Conservation (phyloP, 2,797 vertebrate species). For the Otolemur crassicaudatus region DNA sequence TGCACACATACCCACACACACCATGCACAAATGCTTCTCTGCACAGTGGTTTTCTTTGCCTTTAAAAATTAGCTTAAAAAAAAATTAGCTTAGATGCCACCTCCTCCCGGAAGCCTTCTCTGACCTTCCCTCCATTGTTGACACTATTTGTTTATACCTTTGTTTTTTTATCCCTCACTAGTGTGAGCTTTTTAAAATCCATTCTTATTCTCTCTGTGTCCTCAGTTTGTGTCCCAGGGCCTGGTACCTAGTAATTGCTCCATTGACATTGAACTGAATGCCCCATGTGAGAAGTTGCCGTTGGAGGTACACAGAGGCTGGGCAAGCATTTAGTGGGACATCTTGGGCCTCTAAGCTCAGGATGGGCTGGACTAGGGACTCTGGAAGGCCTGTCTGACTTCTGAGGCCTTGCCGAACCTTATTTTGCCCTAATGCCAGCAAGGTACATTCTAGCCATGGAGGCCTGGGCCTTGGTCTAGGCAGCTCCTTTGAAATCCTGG, state of each 20-base stretch:
- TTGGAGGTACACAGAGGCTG: background rate
- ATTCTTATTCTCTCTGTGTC: background rate
- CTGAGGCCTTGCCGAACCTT: background rate
- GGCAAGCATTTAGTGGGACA: background rate
- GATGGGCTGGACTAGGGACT: background rate
- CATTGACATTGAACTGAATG: background rate
- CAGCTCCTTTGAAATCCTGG: conserved; percentile 6
- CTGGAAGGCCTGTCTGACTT: background rate
- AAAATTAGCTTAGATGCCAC: background rate
- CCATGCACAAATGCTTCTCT: background rate
- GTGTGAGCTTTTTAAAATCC: background rate
- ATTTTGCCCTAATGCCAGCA: background rate
- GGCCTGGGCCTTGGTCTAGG: background rate
- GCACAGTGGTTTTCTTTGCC: background rate
- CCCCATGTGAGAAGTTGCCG: background rate
- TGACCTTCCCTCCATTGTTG: background rate
- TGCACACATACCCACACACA: accelerated
- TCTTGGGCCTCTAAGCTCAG: background rate
- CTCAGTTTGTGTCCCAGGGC: background rate
- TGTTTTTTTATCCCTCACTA: background rate
- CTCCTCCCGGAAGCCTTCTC: background rate
- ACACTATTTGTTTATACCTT: background rate
- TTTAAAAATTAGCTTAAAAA: background rate
- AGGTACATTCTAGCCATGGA: background rate
- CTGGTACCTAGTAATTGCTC: background rate